A percentile compares a stretch with the other conserved stretches of the same genome.
phyloP scores from a whole-genome alignment of 2,797 vertebrate genomes.

The Pseudochirops cupreus region DNA sequence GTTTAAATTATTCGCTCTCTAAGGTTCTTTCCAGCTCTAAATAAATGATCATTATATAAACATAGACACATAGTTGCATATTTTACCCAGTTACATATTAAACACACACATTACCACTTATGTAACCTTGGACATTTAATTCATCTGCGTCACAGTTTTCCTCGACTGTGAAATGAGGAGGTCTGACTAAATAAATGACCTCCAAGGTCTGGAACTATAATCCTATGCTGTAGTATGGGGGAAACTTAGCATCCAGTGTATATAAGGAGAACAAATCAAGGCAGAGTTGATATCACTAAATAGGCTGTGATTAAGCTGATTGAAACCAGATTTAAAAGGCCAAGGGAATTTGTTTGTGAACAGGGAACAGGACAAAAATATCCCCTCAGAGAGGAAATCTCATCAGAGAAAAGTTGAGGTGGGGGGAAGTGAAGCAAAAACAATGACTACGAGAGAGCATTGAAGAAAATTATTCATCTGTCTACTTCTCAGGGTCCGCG shows the following conservation, averaged over 20 bases:
- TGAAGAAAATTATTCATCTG: neutral
- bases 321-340: constrained; percentile 71
- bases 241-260: constrained; percentile 16
- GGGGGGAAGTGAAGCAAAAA: too few species aligned
- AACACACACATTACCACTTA: neutral
- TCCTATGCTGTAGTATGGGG: neutral
- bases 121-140: neutral
- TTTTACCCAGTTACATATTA: neutral
- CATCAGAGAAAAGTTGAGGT: constrained; percentile 51
- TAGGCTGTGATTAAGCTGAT: constrained; percentile 69
- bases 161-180: neutral
- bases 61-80: neutral
- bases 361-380: constrained; percentile 62
- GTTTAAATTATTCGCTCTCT: neutral
- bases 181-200: neutral
- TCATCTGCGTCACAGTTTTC: neutral
- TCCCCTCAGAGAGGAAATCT: constrained; percentile 57
- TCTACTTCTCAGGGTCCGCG: neutral
- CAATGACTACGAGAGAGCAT: neutral
- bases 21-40: neutral
- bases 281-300: constrained; percentile 58
- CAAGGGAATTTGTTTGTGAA: constrained; percentile 62
- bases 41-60: neutral
- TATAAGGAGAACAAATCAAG: constrained; percentile 67
- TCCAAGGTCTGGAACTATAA: neutral